Evolutionary conservation across 2,888 invertebrate genomes (phyloP), one percentile per base, ranked within the genome.

Genomic region (Pollenia labialis): DNA sequence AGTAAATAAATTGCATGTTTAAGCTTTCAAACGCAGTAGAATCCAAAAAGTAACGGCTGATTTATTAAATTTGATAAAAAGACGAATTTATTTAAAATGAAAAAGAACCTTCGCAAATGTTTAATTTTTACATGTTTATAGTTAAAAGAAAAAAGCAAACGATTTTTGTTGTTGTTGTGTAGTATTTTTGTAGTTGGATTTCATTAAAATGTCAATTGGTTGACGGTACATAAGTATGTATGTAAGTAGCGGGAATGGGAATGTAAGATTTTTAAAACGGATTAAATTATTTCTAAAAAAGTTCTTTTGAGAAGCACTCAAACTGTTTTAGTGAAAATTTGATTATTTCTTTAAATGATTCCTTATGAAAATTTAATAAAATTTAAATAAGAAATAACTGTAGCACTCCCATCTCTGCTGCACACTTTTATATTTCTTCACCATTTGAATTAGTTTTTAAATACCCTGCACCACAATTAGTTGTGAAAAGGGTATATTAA

Each of bases 181-280:
- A 6, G 32, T 40, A 56, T 62, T 79, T 8, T 58, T 56, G 3
- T 56, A n/a, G 48, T 58, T 64, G 62, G 6, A 32, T 6, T 32
- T 23, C 40, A 81, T 81, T 80, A 18, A 66, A 74, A 81, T 66
- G 81, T 81, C 64, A 81, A 72, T 72, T 64, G 46, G 56, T 40
- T 56, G n/a, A n/a, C n/a, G n/a, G n/a, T n/a, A n/a, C n/a, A n/a
- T n/a, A n/a, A n/a, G 23, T 23, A 23, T 2, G 3, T 23, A 18
- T 18, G 16, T 8, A 12, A 32, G 6, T n/a, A 6, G 1, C 80
- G 40, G 62, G 54, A 44, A 14, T 80, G 80, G 80, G 32, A 32
- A 62, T 44, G 9, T 23, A 8, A 10, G 3, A 44, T 18, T 9
- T 64, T 66, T 48, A 18, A 16, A 23, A 46, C 32, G 7, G n/a